Percentiles rank a stretch among this genome's conserved stretches.
phyloP scores from a whole-genome alignment of 1,140 invertebrate species.

The Leucophenga varia region DNA sequence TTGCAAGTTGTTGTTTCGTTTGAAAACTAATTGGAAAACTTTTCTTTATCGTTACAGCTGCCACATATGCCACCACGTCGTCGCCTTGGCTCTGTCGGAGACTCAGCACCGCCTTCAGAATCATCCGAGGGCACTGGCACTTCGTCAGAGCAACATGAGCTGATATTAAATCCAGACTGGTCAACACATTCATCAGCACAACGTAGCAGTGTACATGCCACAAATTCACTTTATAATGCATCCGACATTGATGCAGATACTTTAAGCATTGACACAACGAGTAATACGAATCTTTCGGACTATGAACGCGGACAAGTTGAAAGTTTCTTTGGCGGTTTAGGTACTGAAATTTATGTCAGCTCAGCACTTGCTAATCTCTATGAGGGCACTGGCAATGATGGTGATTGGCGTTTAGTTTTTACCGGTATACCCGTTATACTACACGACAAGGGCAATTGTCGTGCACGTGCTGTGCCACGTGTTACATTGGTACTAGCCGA shows the following conservation, averaged over 20 bases:
- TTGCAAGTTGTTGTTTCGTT: slow-evolving; percentile 41
- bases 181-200: slow-evolving; percentile 42
- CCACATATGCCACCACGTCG: slow-evolving; percentile 49
- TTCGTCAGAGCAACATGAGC: slow-evolving; percentile 44
- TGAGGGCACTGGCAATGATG: slow-evolving; percentile 61
- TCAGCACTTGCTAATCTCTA: slow-evolving; percentile 79
- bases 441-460: slow-evolving; percentile 73
- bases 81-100: slow-evolving; percentile 49
- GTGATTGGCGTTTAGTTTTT: slow-evolving; percentile 73
- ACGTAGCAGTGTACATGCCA: slow-evolving; percentile 39
- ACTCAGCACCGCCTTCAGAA: slow-evolving; percentile 52
- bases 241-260: slow-evolving; percentile 51
- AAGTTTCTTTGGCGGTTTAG: slow-evolving; percentile 76
- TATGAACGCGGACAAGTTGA: slow-evolving; percentile 75
- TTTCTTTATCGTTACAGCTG: slow-evolving; percentile 30
- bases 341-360: slow-evolving; percentile 78
- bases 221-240: slow-evolving; percentile 44
- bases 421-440: slow-evolving; percentile 82
- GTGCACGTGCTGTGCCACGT: slow-evolving; percentile 69
- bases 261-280: slow-evolving; percentile 50
- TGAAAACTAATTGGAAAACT: slow-evolving; percentile 22
- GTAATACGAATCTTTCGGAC: slow-evolving; percentile 63
- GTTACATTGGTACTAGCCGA: slow-evolving; percentile 80
- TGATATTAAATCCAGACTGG: slow-evolving; percentile 46
- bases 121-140: slow-evolving; percentile 53